phyloP scores from a whole-genome alignment of 2,113 vertebrate species.

The Noctilio leporinus region DNA sequence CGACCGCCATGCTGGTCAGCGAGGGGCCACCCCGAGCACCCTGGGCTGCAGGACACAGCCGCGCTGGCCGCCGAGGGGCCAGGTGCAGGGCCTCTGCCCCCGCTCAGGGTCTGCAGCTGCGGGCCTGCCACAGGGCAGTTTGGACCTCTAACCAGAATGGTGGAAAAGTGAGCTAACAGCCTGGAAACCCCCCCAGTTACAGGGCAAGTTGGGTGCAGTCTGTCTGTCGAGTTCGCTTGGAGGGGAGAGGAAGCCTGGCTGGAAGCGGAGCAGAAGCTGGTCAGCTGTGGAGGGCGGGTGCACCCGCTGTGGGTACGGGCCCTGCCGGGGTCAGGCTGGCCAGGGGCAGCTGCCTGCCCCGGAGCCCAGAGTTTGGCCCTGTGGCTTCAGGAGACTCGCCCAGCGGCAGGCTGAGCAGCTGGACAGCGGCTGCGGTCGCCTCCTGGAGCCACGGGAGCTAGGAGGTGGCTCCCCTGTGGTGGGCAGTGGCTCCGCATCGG shows the following conservation, averaged over 20 bases:
- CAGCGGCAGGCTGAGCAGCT: rapidly evolving
- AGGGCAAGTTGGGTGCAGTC: rapidly evolving
- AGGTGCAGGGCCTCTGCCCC: not conserved
- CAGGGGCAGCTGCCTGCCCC: not conserved
- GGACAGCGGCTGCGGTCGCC: rapidly evolving
- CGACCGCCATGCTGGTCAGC: not conserved
- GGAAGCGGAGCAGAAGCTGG: rapidly evolving
- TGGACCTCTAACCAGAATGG: not conserved
- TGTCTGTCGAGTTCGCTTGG: rapidly evolving
- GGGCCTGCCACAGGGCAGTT: not conserved
- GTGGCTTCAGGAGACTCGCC: too few relatives aligned
- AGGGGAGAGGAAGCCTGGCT: not conserved
- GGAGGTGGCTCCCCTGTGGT: not conserved
- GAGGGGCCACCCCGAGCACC: not conserved
- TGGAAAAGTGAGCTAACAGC: rapidly evolving
- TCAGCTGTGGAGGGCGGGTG: rapidly evolving
- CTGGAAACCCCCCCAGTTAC: not conserved
- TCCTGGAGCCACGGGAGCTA: rapidly evolving
- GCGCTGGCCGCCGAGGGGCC: not conserved
- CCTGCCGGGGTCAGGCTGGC: not conserved
- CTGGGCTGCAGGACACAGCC: not conserved
- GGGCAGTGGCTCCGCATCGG: not conserved
- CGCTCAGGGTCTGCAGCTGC: not conserved
- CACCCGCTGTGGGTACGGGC: rapidly evolving
- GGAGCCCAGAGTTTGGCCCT: not conserved